Evolutionary conservation across 2,888 invertebrate genomes (phyloP).

Genomic region (Amblyjoppa proteus): DNA sequence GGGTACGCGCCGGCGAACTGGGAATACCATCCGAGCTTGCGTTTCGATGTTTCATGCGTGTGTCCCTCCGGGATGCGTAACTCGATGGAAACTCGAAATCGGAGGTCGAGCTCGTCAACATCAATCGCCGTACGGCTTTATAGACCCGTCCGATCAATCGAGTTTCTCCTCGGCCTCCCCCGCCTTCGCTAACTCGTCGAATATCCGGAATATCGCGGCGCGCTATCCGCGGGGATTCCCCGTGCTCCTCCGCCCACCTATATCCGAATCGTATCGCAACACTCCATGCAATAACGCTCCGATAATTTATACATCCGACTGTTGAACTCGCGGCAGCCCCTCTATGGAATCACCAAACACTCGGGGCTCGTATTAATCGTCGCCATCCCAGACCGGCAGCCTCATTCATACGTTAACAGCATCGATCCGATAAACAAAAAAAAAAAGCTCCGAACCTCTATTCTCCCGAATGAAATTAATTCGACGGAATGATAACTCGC

Average conservation of each 20-base stretch:
- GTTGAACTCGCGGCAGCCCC: not conserved
- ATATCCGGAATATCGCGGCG: not conserved
- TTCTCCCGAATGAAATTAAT: too few species aligned
- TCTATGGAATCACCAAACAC: not conserved
- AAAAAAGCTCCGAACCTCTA: not conserved
- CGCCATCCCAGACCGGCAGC: not conserved
- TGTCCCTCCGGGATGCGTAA: not conserved
- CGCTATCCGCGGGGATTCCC: not conserved
- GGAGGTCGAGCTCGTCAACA: slow-evolving; percentile 10
- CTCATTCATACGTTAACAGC: not conserved
- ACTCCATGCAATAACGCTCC: not conserved
- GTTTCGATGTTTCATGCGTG: not conserved
- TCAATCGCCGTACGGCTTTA: not conserved
- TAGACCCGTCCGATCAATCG: not conserved
- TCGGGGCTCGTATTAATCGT: not conserved
- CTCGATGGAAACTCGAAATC: not conserved
- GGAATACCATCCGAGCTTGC: slow-evolving; percentile 4
- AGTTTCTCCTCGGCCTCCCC: not conserved
- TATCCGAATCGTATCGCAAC: not conserved
- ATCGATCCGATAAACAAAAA: not conserved
- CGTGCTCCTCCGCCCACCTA: not conserved
- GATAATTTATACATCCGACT: slow-evolving; percentile 4
- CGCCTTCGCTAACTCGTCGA: not conserved
- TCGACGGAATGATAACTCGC: not conserved
- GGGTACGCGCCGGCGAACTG: not conserved